Conservation (phyloP, 2,888 invertebrate species). For the Neocrepidodera transversa region DNA sequence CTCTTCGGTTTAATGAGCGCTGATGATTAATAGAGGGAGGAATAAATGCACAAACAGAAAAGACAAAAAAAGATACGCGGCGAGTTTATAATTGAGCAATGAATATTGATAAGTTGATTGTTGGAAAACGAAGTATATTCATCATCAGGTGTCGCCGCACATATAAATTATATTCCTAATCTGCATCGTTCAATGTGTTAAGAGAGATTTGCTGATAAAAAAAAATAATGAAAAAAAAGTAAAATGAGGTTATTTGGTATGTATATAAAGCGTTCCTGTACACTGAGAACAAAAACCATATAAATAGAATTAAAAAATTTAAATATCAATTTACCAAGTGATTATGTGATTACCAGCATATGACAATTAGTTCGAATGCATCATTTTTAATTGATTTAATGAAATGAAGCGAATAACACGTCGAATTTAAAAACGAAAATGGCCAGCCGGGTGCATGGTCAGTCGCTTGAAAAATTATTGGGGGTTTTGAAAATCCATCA, state of each 20-base stretch:
- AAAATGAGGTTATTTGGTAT: no score
- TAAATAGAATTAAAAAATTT: no score
- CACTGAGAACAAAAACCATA: no score
- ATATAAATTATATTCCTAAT: constrained; percentile 4
- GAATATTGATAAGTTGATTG: constrained; percentile 13
- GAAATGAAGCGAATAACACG: constrained; percentile 10
- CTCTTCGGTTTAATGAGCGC: background rate
- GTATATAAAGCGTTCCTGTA: no score
- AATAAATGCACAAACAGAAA: background rate
- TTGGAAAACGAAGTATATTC: constrained; percentile 5
- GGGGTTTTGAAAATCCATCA: background rate
- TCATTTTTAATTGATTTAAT: constrained; percentile 13
- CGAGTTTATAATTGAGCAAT: constrained; percentile 8
- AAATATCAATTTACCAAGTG: background rate
- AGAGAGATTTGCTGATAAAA: background rate
- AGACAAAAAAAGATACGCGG: background rate
- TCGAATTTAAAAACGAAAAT: constrained; percentile 3
- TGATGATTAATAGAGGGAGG: background rate
- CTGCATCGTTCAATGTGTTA: background rate
- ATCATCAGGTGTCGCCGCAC: constrained; percentile 3
- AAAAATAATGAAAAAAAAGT: no score
- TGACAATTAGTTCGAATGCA: constrained; percentile 7
- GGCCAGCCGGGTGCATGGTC: background rate
- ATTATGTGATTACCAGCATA: constrained; percentile 10
- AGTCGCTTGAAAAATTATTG: constrained; percentile 3